These are phyloP conservation scores for Stenodera caucasica DNA, from an alignment of 2,888 invertebrate species.

Conservation along the genomic window DNA sequence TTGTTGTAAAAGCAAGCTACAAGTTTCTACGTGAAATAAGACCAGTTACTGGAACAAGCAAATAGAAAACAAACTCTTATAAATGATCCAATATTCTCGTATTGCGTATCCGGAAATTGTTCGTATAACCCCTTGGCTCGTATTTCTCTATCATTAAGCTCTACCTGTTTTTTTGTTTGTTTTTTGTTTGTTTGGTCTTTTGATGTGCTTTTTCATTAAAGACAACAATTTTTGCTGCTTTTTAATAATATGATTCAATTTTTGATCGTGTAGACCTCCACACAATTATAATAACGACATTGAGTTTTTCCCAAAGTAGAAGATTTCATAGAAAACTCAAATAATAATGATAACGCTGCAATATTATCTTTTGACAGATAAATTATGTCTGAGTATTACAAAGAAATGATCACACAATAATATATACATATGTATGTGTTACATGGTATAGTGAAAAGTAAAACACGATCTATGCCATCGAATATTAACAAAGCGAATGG, in stretches of 20 bases:
- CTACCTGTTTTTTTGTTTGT: neutral
- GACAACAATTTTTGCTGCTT: too few relatives aligned
- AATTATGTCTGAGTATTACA: constrained; percentile 21
- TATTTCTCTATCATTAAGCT: constrained; percentile 14
- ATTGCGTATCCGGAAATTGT: constrained; percentile 19
- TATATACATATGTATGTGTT: constrained; percentile 2
- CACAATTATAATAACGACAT: neutral
- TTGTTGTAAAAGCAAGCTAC: neutral
- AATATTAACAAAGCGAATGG: constrained; percentile 23
- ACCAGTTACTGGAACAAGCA: constrained; percentile 15
- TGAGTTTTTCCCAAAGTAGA: constrained; percentile 14
- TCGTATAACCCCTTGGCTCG: constrained; percentile 10
- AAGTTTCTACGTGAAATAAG: constrained; percentile 12
- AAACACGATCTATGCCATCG: constrained; percentile 11
- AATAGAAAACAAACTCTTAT: constrained; percentile 21
- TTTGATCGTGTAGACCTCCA: neutral
- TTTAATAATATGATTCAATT: too few relatives aligned
- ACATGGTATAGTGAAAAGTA: too few relatives aligned
- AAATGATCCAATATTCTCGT: constrained; percentile 22
- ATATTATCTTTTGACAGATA: constrained; percentile 29
- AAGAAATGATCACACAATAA: constrained; percentile 21
- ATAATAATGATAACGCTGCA: constrained; percentile 17
- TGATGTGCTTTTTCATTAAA: too few relatives aligned
- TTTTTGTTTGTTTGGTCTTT: too few relatives aligned
- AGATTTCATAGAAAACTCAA: constrained; percentile 17